These are phyloP conservation scores for Chiloscyllium punctatum DNA, from an alignment of 2,797 vertebrate genomes.

Conservation along the genomic window DNA sequence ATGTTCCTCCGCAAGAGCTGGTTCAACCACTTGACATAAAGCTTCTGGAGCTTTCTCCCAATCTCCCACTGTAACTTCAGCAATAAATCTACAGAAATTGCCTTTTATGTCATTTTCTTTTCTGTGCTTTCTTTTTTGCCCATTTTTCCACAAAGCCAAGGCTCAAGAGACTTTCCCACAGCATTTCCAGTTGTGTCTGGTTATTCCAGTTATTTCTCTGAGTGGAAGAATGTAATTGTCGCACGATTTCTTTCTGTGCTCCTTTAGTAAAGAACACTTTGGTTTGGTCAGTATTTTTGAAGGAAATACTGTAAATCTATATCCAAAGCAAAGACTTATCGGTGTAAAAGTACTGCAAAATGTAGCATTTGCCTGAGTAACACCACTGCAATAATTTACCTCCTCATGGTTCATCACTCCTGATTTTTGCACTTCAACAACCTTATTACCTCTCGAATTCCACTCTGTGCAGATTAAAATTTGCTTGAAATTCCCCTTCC, in stretches of 20 bases:
- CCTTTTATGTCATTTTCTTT: background rate
- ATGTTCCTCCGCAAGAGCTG: background rate
- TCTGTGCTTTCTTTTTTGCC: too few species aligned
- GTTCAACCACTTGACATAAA: background rate
- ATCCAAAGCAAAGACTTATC: background rate
- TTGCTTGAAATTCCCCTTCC: too few species aligned
- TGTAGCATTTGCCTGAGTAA: too few species aligned
- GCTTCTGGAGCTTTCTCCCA: background rate
- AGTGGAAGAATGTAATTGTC: background rate
- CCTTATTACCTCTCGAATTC: too few species aligned
- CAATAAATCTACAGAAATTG: background rate
- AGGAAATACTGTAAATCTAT: background rate
- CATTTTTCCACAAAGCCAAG: background rate
- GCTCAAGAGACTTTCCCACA: background rate
- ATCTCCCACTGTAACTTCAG: background rate
- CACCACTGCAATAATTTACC: too few species aligned
- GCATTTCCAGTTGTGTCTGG: background rate
- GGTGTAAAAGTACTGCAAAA: too few species aligned
- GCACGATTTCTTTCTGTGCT: background rate
- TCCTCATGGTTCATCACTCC: too few species aligned
- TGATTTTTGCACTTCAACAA: too few species aligned
- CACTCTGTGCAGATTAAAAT: too few species aligned
- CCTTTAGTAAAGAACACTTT: background rate
- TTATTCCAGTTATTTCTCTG: background rate
- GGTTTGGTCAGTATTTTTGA: background rate